Evolutionary conservation across 2,113 vertebrate species (phyloP), one percentile per base, ranked within the genome.

Genomic region (Oreochromis aureus): DNA sequence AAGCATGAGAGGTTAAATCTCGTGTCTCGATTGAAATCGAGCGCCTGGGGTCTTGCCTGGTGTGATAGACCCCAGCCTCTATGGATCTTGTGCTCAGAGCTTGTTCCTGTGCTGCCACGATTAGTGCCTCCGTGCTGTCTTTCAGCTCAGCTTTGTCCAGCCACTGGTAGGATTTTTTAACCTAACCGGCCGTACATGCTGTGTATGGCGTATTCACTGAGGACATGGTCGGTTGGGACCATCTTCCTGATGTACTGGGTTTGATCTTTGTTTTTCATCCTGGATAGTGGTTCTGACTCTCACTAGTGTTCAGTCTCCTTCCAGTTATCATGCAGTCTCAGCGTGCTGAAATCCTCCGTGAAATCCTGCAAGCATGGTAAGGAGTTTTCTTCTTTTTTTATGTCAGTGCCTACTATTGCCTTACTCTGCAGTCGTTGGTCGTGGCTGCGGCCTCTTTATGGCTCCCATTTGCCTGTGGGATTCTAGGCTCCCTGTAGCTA

Each of bases 381-480:
- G 58, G 30, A 32, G 27, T 61, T 61, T 2, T 61, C 58, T 61
- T 32, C 15, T 32, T 0, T 32, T 0, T 0, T 32, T 27, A 0
- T 4, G 58, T 61, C 58, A 32, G 58, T 61, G 58, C 27, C 27
- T 59, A 18, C 56, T 3, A 9, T 3, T 59, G 27, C 27, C 56
- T 59, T 30, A 30, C 27, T 9, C 56, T 16, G 24, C 56, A 30
- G 24, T 58, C 7, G 24, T 16, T 30, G 27, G 24, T 59, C 27
- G 56, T 0, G 13, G 56, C 56, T 59, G 24, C 7, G 4, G 56
- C 56, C 56, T 9, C 56, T 3, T 58, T 58, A 16, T 59, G 24
- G 56, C 56, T 30, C 56, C 24, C 56, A 0, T 30, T 30, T 30
- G 56, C 56, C 27, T 3, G 56, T 32, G 56, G 13, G 7, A 59